Evolutionary conservation across 2,113 vertebrate genomes (phyloP), one percentile per base, ranked within the genome.

Genomic region (Phoxinus phoxinus): DNA sequence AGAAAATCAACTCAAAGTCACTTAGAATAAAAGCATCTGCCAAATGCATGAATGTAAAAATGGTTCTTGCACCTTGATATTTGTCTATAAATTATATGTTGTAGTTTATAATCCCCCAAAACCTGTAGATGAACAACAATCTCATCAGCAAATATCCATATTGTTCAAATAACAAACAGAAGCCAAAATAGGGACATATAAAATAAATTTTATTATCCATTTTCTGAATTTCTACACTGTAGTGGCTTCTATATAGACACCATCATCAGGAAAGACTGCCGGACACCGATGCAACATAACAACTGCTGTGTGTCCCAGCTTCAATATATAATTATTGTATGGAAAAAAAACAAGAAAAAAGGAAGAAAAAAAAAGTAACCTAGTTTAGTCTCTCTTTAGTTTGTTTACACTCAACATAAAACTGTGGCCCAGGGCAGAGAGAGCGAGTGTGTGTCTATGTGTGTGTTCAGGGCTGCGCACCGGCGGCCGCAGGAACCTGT

Each of bases 171-270:
- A 81, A 79, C 13, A 69, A 78, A 69, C 25, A 6, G 27, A 83
- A 75, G 44, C 63, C 81, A 73, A 83, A 21, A 76, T 92, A 92
- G 87, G 92, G 92, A 92, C 92, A 94, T 93, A 94, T 91, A 94
- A 93, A 94, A 93, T 93, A 91, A 86, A 92, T 89, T 94, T 94
- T 94, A 94, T 93, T 94, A 87, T 93, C 87, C 89, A 67, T 91
- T 90, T 92, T 89, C 85, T 89, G 76, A 83, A 86, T 92, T 91
- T 90, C 91, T 92, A 91, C 89, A 90, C 69, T 86, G 91, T 87
- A 87, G 89, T 71, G 90, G 92, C 91, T 85, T 89, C 90, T 86
- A 91, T 88, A 92, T 86, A 92, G 87, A 81, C 81, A 83, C 78
- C 65, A 82, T 87, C 87, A 89, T 89, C 86, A 73, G 63, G 90